Evolutionary conservation across 2,797 vertebrate genomes (phyloP), one percentile per base, ranked within the genome.

Genomic region (Propithecus perrieri): DNA sequence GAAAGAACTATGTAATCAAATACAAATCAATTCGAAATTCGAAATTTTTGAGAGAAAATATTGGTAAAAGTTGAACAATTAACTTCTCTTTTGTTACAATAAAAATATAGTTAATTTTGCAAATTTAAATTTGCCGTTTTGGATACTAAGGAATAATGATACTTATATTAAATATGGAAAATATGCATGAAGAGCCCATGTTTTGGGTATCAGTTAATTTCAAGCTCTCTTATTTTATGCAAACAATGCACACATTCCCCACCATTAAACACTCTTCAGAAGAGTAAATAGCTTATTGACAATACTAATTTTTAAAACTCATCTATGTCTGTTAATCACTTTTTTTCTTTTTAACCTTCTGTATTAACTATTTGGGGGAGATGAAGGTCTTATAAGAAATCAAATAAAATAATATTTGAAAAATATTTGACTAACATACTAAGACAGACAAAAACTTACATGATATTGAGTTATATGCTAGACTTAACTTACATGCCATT

Each of bases 21-120:
- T 57, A 89, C 22, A 90, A 93, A 84, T 65, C 30, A 75, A 80
- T 88, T n/a, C 85, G 65, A 96, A 96, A 94, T 59, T 41, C 63
- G 61, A 43, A 43, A 43, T 43, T 43, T 43, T 43, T 5, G 20
- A 85, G 8, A 67, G 22, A 67, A 90, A 88, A 80, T 48, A 59
- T 35, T 85, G 46, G 33, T 85, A 76, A 85, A 95, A 85, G 46
- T n/a, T 78, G 12, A 74, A 84, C 69, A 55, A 95, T 85, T 61
- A 91, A 5, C 12, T 88, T 95, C 18, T 55, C 72, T 33, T 86
- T 35, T 75, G 57, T 74, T 75, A 92, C 35, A 95, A 91, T 69
- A 94, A 93, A 95, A 94, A 50, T 75, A 61, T 3, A 93, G 17
- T 43, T 95, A 89, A 50, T 83, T 96, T 91, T 79, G 9, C 13